Conservation (phyloP, 2,113 vertebrate genomes). For the Pholis gunnellus region DNA sequence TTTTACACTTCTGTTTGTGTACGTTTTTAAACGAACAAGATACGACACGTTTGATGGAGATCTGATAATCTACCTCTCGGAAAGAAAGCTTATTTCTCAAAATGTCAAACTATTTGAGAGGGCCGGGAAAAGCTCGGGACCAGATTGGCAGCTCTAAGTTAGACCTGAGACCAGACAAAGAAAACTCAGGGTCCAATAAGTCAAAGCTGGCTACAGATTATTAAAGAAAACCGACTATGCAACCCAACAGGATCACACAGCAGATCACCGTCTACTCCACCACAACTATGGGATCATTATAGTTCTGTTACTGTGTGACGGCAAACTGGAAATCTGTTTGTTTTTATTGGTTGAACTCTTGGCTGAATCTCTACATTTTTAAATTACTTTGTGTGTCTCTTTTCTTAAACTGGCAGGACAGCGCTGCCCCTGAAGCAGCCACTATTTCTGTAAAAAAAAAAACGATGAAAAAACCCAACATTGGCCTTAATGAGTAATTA, state of each 20-base stretch:
- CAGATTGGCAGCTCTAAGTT: constrained; percentile 10
- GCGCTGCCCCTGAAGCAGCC: constrained; percentile 43
- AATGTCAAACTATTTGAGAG: not conserved
- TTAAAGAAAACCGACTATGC: constrained; percentile 59
- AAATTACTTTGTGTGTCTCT: constrained; percentile 28
- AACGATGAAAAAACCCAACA: constrained; percentile 66
- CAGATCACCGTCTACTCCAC: constrained; percentile 27
- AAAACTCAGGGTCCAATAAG: constrained; percentile 61
- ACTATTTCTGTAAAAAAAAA: constrained; percentile 64
- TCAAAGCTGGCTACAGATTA: constrained; percentile 31
- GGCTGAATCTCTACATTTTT: constrained; percentile 22
- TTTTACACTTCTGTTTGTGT: not conserved
- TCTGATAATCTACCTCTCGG: not conserved
- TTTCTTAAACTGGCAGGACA: constrained; percentile 34
- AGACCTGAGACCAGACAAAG: not conserved
- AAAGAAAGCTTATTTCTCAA: constrained; percentile 2
- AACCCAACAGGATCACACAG: constrained; percentile 53
- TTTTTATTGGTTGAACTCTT: constrained; percentile 21
- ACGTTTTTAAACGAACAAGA: not conserved
- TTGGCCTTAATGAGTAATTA: constrained; percentile 78
- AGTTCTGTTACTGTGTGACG: constrained; percentile 10
- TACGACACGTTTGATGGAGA: not conserved
- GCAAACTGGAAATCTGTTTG: constrained; percentile 5
- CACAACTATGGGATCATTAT: not conserved
- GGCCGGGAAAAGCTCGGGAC: not conserved